Evolutionary conservation across 2,888 invertebrate species (phyloP), one percentile per base, ranked within the genome.

Genomic region (Shargacucullia verbasci): DNA sequence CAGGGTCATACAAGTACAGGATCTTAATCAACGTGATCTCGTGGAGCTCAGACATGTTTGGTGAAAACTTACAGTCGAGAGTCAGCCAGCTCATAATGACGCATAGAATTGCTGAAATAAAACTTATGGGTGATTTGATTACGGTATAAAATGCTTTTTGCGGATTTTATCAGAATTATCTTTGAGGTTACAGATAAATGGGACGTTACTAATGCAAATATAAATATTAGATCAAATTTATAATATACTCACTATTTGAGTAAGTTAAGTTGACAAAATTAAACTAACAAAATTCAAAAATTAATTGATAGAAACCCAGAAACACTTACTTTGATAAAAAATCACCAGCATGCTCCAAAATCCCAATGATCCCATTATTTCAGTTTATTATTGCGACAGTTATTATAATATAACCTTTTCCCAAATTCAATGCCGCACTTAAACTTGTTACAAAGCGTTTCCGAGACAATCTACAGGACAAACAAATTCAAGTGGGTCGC

Each of bases 1-100:
- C 79, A 13, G 93, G 93, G 53, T 94, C 93, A 65, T 91, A 89
- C 0, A 93, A 72, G 59, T 93, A 94, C 1, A 92, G 64, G 5
- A 92, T 70, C 64, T 93, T 93, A 29, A 88, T 78, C 9, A 92
- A 65, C 0, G 91, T 91, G 3, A 91, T 67, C 57, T 93, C 92
- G 7, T 86, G 84, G 0, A 91, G 80, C 49, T 93, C 92, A 0
- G 52, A 5, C 0, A 73, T 35, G 0, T 54, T 43, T 0, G 92
- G 93, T 0, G 65, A 44, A 2, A 90, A 73, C 11, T 70, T 74
- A 66, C 93, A 94, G 53, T 66, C 76, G 0, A 93, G 79, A 0
- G 83, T 85, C 29, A 87, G 48, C 88, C 89, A 92, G 66, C 85
- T 81, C 4, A 92, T 53, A 3, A 84, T 33, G 0, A 87, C 41